Percentiles rank a stretch among this genome's conserved stretches.
Evolutionary conservation across 2,888 invertebrate genomes (phyloP).

Genomic region (Acheta domesticus): DNA sequence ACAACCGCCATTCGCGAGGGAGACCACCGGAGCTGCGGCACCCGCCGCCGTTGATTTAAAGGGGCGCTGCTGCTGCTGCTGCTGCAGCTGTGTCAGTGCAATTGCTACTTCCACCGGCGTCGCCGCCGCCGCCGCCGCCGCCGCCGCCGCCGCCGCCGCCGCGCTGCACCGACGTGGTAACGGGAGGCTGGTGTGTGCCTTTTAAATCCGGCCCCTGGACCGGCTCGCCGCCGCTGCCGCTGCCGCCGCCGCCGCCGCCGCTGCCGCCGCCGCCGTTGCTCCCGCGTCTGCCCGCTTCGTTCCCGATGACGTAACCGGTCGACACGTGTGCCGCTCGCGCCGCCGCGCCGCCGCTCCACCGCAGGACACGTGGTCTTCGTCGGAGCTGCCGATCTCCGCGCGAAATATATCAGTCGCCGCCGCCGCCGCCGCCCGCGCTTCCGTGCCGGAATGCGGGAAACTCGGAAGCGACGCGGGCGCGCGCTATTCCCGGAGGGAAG

Average conservation of each 20-base stretch:
- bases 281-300: neutral
- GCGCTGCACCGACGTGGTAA: neutral
- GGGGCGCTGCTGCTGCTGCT: too few species aligned
- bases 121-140: neutral
- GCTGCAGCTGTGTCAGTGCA: too few species aligned
- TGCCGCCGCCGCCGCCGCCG: neutral
- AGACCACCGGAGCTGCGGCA: too few species aligned
- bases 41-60: too few species aligned
- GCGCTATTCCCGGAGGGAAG: neutral
- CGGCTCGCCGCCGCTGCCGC: neutral
- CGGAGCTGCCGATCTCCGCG: neutral
- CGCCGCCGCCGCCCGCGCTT: neutral
- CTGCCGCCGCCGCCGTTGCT: neutral
- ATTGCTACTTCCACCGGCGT: too few species aligned
- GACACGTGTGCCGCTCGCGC: neutral
- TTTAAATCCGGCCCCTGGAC: neutral
- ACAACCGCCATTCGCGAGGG: too few species aligned
- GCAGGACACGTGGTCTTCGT: neutral
- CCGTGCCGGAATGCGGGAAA: neutral
- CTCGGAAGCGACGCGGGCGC: neutral
- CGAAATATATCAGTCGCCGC: neutral
- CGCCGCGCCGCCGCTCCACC: too few species aligned
- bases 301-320: neutral
- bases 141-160: neutral
- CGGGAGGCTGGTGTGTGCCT: neutral